Conservation (phyloP, 2,888 invertebrate genomes). For the Chrysotoxum bicinctum region DNA sequence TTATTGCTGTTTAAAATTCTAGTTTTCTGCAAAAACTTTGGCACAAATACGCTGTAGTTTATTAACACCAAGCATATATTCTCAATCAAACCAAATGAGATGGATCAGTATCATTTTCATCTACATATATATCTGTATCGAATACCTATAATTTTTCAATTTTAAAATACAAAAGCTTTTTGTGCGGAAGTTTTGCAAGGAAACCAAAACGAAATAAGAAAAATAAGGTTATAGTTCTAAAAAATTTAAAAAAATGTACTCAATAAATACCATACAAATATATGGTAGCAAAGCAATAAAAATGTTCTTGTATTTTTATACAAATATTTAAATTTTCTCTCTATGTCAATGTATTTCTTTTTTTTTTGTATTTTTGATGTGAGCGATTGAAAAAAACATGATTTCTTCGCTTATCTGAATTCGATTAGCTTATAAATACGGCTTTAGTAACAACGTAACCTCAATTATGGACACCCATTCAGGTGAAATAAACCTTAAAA, state of each 20-base stretch:
- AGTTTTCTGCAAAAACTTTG: too few relatives aligned
- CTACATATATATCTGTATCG: neutral
- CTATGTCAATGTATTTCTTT: neutral
- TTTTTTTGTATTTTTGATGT: neutral
- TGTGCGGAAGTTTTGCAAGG: neutral
- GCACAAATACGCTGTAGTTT: too few relatives aligned
- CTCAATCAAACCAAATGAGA: neutral
- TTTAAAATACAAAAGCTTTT: neutral
- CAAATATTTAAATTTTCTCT: neutral
- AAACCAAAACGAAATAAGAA: neutral
- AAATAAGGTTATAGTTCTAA: neutral
- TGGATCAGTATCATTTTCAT: neutral
- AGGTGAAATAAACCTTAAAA: too few relatives aligned
- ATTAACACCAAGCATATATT: too few relatives aligned
- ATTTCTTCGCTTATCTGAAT: neutral
- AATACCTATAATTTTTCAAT: neutral
- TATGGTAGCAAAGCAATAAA: constrained; percentile 51
- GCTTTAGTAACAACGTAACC: too few relatives aligned
- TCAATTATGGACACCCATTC: too few relatives aligned
- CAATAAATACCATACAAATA: constrained; percentile 20
- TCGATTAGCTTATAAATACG: too few relatives aligned
- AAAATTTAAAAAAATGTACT: neutral
- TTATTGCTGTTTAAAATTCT: too few relatives aligned
- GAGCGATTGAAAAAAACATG: neutral
- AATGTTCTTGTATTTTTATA: neutral